Conservation (phyloP, 2,888 invertebrate genomes). For the Catocala fraxini region DNA sequence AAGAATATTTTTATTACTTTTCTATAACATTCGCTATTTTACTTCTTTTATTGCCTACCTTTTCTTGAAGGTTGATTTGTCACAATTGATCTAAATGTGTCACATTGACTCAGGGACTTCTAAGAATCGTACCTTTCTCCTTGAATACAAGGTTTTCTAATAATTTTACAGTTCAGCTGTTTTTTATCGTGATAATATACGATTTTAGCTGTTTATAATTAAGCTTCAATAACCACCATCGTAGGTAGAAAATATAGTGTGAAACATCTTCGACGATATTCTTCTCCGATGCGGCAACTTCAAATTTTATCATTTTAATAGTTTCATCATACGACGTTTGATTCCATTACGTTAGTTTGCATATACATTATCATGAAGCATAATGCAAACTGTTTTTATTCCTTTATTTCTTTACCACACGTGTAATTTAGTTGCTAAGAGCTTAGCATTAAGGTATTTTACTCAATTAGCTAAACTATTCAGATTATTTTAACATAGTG, state of each 20-base stretch:
- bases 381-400: constrained; percentile 26
- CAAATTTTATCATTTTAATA: too few species aligned
- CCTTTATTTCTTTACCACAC: constrained; percentile 21
- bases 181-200: too few species aligned
- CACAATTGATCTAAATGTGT: constrained; percentile 3
- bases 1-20: neutral
- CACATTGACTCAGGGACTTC: constrained; percentile 16
- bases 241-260: too few species aligned
- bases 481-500: constrained; percentile 29
- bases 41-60: neutral
- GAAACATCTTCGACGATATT: too few species aligned
- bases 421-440: constrained; percentile 32
- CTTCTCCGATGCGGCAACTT: too few species aligned
- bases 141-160: constrained; percentile 10
- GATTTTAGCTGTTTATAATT: too few species aligned
- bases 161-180: neutral
- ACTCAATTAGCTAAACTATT: constrained; percentile 39
- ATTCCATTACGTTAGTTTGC: neutral
- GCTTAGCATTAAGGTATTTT: constrained; percentile 49
- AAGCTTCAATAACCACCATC: too few species aligned
- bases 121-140: constrained; percentile 7
- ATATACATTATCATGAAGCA: constrained; percentile 16
- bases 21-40: neutral
- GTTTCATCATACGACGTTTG: too few species aligned
- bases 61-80: constrained; percentile 1